Evolutionary conservation across 2,888 invertebrate species (phyloP), one percentile per base, ranked within the genome.

Genomic region (Ormyrus thymus): DNA sequence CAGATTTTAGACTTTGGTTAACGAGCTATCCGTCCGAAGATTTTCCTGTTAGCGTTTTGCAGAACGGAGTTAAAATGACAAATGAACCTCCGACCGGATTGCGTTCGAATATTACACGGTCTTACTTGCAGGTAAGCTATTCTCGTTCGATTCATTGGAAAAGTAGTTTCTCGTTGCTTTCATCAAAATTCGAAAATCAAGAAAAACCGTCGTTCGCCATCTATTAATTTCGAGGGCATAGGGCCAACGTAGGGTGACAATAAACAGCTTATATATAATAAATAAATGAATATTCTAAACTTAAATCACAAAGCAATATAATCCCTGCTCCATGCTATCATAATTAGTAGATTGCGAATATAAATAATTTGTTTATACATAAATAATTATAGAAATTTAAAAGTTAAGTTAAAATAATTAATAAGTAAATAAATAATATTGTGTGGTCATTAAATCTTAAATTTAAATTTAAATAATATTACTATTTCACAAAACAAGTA

Each of bases 1-100:
- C 96, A 0, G 97, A 97, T 90, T 98, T 98, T 88, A 93, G 98
- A 45, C 91, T 98, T 9, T 98, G 98, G 98, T 91, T 98, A 50
- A 98, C 98, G 6, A 97, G 97, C 10, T 97, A 97, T 87, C 97
- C 97, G 0, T 95, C 96, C 0, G 95, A 95, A 0, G 94, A 97
- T 91, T 98, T 98, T 89, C 98, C 98, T 0, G 96, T 98, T 0
- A 94, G 96, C 75, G 95, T 98, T 3, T 91, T 98, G 73, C 97
- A 98, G 89, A 97, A 97, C 85, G 97, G 97, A 45, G 96, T 98
- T 0, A 98, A 98, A 92, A 97, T 98, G 96, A 98, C 97, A 0
- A 98, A 97, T 89, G 98, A 98, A 89, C 97, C 98, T 0, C 98
- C 98, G 0, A 96, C 97, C 90, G 97, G 96, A 86, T 88, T 96